Percentiles rank a stretch among this genome's conserved stretches.
Evolutionary conservation across 1,140 invertebrate species (phyloP).

Genomic region (Papilio aristodemus): DNA sequence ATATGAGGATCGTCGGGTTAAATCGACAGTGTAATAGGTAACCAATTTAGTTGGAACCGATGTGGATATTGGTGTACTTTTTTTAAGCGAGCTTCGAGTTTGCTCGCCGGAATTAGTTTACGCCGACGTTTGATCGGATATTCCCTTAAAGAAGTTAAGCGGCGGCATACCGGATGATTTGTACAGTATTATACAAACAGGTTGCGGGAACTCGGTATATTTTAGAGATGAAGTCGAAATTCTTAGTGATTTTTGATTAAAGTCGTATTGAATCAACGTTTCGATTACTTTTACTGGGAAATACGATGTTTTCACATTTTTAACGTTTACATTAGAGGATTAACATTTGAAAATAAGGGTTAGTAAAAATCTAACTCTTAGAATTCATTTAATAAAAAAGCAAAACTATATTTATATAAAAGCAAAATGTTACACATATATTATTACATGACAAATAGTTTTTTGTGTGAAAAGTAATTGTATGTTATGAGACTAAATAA

Average conservation of each 20-base stretch:
- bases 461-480: neutral
- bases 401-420: no score
- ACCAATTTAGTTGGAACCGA: slow-evolving; percentile 69
- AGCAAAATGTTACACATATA: no score
- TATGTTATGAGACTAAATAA: neutral
- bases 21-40: slow-evolving; percentile 71
- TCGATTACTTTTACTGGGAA: slow-evolving; percentile 35
- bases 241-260: slow-evolving; percentile 49
- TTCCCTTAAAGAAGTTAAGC: slow-evolving; percentile 75
- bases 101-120: slow-evolving; percentile 76
- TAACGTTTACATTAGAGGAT: no score
- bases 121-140: slow-evolving; percentile 76
- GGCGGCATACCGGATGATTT: slow-evolving; percentile 58
- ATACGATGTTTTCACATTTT: slow-evolving; percentile 18
- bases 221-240: slow-evolving; percentile 55
- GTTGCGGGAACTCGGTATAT: slow-evolving; percentile 42
- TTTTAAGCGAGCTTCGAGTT: slow-evolving; percentile 70
- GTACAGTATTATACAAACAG: slow-evolving; percentile 62
- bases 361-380: no score
- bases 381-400: no score
- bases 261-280: slow-evolving; percentile 27
- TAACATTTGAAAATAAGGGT: no score
- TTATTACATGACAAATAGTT: no score
- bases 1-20: slow-evolving; percentile 46
- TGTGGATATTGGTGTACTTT: slow-evolving; percentile 62